Percentiles rank a stretch among this genome's conserved stretches.
These are phyloP conservation scores for Darevskia mixta DNA, from an alignment of 2,797 vertebrate genomes.

Conservation along the genomic window DNA sequence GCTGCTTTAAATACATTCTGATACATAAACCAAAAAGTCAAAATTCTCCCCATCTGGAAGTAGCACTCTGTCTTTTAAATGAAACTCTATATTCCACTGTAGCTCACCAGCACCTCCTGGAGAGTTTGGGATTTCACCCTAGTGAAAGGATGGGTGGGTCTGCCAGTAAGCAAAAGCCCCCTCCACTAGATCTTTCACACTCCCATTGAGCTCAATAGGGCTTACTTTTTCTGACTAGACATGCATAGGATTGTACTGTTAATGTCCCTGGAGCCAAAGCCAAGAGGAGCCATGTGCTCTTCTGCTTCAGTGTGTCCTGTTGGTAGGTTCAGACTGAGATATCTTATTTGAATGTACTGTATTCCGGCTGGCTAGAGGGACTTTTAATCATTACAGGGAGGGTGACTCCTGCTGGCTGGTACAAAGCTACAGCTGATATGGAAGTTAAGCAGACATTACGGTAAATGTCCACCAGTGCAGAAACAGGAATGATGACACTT, in stretches of 20 bases:
- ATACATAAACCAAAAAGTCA: background rate
- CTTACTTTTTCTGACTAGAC: background rate
- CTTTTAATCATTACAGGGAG: background rate
- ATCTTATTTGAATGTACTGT: background rate
- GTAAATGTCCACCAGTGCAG: background rate
- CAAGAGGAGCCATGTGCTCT: background rate
- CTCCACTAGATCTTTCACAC: background rate
- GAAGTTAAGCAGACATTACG: background rate
- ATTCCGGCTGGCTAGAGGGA: background rate
- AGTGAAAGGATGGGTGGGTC: no score
- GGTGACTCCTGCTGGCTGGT: background rate
- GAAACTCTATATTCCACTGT: no score
- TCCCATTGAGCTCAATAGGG: background rate
- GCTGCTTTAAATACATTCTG: background rate
- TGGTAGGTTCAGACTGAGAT: background rate
- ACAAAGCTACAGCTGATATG: background rate
- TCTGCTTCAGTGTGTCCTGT: background rate
- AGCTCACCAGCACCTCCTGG: no score
- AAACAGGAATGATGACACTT: background rate
- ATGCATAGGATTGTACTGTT: background rate
- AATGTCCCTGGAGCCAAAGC: background rate
- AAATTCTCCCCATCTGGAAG: background rate
- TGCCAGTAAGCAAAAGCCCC: no score
- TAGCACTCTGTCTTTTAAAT: no score
- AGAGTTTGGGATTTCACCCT: no score